phyloP scores from a whole-genome alignment of 2,888 invertebrate species.

The Venusia cambrica region DNA sequence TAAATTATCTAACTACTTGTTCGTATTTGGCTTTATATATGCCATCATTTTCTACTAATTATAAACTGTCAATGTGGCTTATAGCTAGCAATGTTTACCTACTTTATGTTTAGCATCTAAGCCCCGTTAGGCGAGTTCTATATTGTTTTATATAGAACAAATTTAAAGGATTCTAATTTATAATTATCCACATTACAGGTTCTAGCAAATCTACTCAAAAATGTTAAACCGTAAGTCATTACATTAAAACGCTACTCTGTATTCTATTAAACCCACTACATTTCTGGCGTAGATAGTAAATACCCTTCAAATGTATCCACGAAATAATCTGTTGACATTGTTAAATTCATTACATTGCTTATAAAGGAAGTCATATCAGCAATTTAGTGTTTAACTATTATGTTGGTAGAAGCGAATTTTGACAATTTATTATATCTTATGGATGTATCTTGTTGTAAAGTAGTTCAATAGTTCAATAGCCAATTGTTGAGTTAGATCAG shows the following conservation, averaged over 20 bases:
- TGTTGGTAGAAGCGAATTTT: slow-evolving; percentile 19
- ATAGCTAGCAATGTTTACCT: slow-evolving; percentile 61
- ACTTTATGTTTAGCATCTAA: slow-evolving; percentile 74
- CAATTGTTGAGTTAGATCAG: slow-evolving; percentile 17
- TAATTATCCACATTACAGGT: slow-evolving; percentile 65
- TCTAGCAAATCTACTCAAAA: slow-evolving; percentile 76
- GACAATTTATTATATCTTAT: slow-evolving; percentile 7
- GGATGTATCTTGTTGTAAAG: too few species aligned
- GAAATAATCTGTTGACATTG: slow-evolving; percentile 69
- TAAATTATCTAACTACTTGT: slow-evolving; percentile 59
- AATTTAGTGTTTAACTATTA: slow-evolving; percentile 16
- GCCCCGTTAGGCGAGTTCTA: slow-evolving; percentile 77
- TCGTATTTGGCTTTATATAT: slow-evolving; percentile 52
- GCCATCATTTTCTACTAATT: slow-evolving; percentile 57
- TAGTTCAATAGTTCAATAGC: slow-evolving; percentile 11
- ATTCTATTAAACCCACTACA: slow-evolving; percentile 69
- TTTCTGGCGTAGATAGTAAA: slow-evolving; percentile 59
- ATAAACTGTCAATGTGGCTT: slow-evolving; percentile 51
- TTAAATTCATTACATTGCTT: slow-evolving; percentile 38
- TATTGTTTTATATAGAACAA: slow-evolving; percentile 65
- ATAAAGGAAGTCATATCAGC: slow-evolving; percentile 17
- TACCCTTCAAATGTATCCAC: slow-evolving; percentile 66
- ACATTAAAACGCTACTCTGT: slow-evolving; percentile 68
- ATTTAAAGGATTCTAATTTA: slow-evolving; percentile 64
- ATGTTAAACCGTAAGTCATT: slow-evolving; percentile 54